phyloP scores from a whole-genome alignment of 2,888 invertebrate species.

The Catocala fraxini region DNA sequence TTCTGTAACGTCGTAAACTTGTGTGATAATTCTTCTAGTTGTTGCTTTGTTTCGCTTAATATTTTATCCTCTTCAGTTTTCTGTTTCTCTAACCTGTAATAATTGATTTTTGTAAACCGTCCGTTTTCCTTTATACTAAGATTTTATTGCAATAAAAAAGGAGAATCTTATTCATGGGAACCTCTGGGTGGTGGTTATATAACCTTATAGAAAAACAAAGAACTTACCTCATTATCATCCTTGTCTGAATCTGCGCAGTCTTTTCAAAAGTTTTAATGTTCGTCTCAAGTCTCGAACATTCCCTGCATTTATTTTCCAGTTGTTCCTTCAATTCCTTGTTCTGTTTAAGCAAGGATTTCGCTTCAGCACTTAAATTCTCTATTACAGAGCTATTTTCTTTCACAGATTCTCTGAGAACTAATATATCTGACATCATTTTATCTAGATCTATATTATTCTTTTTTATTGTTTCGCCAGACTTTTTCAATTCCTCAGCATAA shows the following conservation, averaged over 20 bases:
- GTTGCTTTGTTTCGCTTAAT: slow-evolving; percentile 65
- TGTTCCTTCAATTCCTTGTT: slow-evolving; percentile 67
- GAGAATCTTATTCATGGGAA: too few relatives aligned
- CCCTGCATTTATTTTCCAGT: slow-evolving; percentile 70
- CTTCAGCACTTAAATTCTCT: slow-evolving; percentile 70
- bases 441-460: slow-evolving; percentile 71
- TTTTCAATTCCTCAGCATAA: slow-evolving; percentile 67
- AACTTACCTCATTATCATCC: slow-evolving; percentile 75
- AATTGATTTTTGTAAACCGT: too few relatives aligned
- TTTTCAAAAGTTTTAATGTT: slow-evolving; percentile 82
- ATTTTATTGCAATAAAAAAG: too few relatives aligned
- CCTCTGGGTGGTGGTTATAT: too few relatives aligned
- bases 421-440: slow-evolving; percentile 70
- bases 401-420: slow-evolving; percentile 68
- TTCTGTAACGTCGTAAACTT: slow-evolving; percentile 56
- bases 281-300: slow-evolving; percentile 66
- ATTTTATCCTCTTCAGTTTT: slow-evolving; percentile 68
- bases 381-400: slow-evolving; percentile 67
- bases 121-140: too few relatives aligned
- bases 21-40: slow-evolving; percentile 67
- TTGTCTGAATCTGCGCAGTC: slow-evolving; percentile 76
- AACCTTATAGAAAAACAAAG: neutral
- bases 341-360: slow-evolving; percentile 64
- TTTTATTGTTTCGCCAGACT: slow-evolving; percentile 67
- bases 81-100: slow-evolving; percentile 69